phyloP scores from a whole-genome alignment of 2,888 invertebrate species.

The Portevinia maculata region DNA sequence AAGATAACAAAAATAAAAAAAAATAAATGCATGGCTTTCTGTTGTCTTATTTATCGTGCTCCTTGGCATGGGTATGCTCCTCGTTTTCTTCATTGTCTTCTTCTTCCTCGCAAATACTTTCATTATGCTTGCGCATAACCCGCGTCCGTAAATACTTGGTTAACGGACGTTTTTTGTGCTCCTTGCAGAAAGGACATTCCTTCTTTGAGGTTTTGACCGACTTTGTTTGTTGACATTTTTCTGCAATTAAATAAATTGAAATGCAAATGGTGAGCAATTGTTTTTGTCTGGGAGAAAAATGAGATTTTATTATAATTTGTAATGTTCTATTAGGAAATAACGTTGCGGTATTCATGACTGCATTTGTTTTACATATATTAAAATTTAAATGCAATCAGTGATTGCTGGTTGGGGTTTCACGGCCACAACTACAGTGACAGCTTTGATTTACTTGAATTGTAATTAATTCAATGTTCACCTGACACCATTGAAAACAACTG shows the following conservation, averaged over 20 bases:
- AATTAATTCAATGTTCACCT: conserved; percentile 1
- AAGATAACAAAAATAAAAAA: no score
- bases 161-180: conserved; percentile 84
- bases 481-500: not conserved
- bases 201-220: conserved; percentile 81
- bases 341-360: not conserved
- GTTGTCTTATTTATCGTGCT: conserved; percentile 49
- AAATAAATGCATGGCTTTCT: not conserved
- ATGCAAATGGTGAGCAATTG: not conserved
- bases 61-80: conserved; percentile 72
- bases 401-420: conserved; percentile 7
- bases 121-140: conserved; percentile 83
- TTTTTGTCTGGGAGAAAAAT: no score
- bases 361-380: not conserved
- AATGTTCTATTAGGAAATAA: no score
- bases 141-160: conserved; percentile 84
- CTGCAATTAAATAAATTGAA: conserved; percentile 74
- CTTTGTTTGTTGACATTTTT: conserved; percentile 80
- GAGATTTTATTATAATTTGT: no score
- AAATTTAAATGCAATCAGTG: not conserved
- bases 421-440: not conserved
- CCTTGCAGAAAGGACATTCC: conserved; percentile 84
- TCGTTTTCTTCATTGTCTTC: conserved; percentile 76
- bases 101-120: conserved; percentile 83
- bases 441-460: not conserved